Conservation (phyloP, 1,140 invertebrate species). For the Adoxophyes honmai region DNA sequence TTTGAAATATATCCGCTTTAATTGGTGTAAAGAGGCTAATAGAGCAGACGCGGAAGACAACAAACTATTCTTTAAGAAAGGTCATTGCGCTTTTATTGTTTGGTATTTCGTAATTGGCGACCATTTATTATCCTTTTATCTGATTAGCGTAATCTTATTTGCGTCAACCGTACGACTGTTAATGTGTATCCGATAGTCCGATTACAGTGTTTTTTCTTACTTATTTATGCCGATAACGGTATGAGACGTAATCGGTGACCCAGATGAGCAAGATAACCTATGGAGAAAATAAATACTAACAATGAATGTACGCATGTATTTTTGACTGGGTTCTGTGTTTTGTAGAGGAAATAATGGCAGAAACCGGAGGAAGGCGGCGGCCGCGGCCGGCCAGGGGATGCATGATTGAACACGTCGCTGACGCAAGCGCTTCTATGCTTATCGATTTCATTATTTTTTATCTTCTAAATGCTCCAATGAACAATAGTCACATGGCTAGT, state of each 20-base stretch:
- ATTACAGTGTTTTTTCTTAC: conserved; percentile 10
- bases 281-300: conserved; percentile 11
- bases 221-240: neutral
- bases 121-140: conserved; percentile 1
- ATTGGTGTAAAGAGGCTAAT: too few relatives aligned
- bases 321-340: neutral
- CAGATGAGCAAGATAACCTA: neutral
- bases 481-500: conserved; percentile 1
- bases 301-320: neutral
- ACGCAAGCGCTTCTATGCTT: conserved; percentile 48
- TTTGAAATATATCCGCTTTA: too few relatives aligned
- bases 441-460: conserved; percentile 60
- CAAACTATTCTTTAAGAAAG: too few relatives aligned
- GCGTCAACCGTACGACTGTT: neutral
- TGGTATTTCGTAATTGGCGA: too few relatives aligned
- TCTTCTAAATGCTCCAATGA: conserved; percentile 21
- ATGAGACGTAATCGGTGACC: neutral
- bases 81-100: too few relatives aligned
- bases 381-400: conserved; percentile 30
- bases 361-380: conserved; percentile 4
- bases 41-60: too few relatives aligned
- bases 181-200: neutral
- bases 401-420: conserved; percentile 51
- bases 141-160: conserved; percentile 9
- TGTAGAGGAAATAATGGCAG: neutral